Evolutionary conservation across 2,113 vertebrate genomes (phyloP).

Genomic region (Alligator mississippiensis): DNA sequence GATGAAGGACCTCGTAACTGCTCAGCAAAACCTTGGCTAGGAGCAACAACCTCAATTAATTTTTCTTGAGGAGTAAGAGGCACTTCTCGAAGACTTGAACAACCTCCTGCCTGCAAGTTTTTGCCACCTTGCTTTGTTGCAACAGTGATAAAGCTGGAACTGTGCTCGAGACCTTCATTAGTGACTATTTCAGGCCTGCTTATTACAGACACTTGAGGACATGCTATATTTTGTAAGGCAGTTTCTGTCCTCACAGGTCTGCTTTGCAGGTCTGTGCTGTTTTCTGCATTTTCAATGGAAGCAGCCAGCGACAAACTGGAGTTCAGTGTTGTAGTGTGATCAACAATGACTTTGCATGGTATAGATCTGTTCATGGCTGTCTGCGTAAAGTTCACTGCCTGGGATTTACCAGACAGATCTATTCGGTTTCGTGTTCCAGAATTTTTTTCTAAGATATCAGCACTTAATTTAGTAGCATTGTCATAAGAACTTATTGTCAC

Average conservation of each 20-base stretch:
- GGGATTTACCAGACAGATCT: conserved; percentile 77
- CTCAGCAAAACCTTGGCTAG: conserved; percentile 76
- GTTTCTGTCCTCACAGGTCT: conserved; percentile 78
- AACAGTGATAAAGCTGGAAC: conserved; percentile 64
- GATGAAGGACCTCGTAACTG: conserved; percentile 68
- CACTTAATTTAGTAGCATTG: conserved; percentile 69
- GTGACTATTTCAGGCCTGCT: conserved; percentile 80
- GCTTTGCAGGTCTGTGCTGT: conserved; percentile 73
- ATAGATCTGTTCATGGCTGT: conserved; percentile 83
- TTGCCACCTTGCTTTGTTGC: conserved; percentile 77
- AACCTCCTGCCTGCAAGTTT: conserved; percentile 60
- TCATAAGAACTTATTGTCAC: conserved; percentile 74
- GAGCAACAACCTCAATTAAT: conserved; percentile 65
- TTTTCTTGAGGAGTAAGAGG: conserved; percentile 76
- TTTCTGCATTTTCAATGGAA: conserved; percentile 74
- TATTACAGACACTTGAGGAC: conserved; percentile 86
- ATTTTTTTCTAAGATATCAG: conserved; percentile 77
- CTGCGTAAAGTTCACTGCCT: conserved; percentile 72
- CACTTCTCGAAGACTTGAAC: conserved; percentile 73
- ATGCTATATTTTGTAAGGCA: conserved; percentile 73
- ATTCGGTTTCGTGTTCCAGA: conserved; percentile 70
- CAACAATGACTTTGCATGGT: conserved; percentile 87
- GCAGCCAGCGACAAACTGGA: conserved; percentile 77
- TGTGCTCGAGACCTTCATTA: conserved; percentile 74
- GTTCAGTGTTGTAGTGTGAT: conserved; percentile 82